Percentiles rank a stretch among this genome's conserved stretches.
These are phyloP conservation scores for Pterocles gutturalis DNA, from an alignment of 2,113 vertebrate species.

Conservation along the genomic window DNA sequence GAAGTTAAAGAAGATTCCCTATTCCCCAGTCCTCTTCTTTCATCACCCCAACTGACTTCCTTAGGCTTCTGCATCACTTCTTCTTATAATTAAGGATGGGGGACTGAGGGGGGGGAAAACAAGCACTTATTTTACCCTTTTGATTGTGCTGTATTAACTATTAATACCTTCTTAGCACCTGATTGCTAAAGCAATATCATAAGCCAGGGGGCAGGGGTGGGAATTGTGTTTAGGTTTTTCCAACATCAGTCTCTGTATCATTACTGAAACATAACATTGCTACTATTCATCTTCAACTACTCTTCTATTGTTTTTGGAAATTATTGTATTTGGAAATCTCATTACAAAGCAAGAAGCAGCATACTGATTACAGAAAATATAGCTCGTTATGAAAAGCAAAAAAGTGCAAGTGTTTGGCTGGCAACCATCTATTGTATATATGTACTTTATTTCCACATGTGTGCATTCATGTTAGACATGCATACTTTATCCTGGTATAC, in stretches of 20 bases:
- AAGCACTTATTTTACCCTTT: neutral
- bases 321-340: neutral
- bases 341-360: neutral
- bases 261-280: neutral
- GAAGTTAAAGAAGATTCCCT: neutral
- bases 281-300: neutral
- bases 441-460: neutral
- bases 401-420: neutral
- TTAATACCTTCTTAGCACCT: neutral
- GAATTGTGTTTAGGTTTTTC: too few relatives aligned
- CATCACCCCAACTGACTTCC: neutral
- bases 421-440: neutral
- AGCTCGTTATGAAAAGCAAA: neutral
- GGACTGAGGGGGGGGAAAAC: neutral
- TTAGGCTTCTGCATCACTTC: neutral
- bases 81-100: neutral
- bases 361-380: neutral
- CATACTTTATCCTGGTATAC: neutral
- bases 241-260: neutral
- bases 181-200: neutral
- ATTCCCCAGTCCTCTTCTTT: neutral
- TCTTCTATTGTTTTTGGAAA: neutral
- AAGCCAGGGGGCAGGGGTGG: neutral
- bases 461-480: fast-evolving
- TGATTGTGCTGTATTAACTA: neutral